Base-by-base conservation (phyloP, 35 echinoderm and acorn worm species). In the Eucidaris tribuloides region DNA sequence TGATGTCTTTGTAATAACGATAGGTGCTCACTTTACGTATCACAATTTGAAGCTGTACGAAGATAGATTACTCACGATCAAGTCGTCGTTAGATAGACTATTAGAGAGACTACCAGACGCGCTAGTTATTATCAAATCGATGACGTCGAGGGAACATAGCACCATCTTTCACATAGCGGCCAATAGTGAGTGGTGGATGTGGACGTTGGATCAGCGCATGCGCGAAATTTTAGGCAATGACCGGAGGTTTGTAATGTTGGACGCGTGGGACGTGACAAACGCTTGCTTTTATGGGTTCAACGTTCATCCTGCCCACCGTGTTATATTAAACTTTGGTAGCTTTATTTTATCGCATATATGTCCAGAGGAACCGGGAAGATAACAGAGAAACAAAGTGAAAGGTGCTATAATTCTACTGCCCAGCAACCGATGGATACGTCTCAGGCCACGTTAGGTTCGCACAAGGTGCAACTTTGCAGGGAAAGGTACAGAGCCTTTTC, bases 151-250 rank as follows among this genome's bases (percentile, higher is more conserved):
- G 18, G 68, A 74, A 44, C 44, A n/a, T 36, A 3, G 9, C 19
- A n/a, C 33, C 2, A n/a, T 74, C 24, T 9, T 5, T 3, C 68
- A 74, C 38, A 74, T 74, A 33, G 68, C 33, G 37, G 68, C 41
- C 5, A 74, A 74, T 44, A 74, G 68, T 44, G 68, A 74, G 37
- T 74, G 68, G 68, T 74, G 68, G 68, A 74, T 74, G 68, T 74
- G 68, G 68, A 19, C 2, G 2, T 0, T 74, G 11, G 68, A 74
- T 20, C 68, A 44, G 68, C 19, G 27, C 11, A 74, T 74, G 68
- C 7, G 68, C 6, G n/a, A 74, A 40, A 41, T 74, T 1, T 41
- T 74, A n/a, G 68, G 34, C 29, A 41, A 6, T 13, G 68, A 74
- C 41, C 15, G 35, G 20, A 74, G 68, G 22, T 42, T 74, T 24